Conservation (phyloP, 1,140 invertebrate species). For the Sogatella furcifera region DNA sequence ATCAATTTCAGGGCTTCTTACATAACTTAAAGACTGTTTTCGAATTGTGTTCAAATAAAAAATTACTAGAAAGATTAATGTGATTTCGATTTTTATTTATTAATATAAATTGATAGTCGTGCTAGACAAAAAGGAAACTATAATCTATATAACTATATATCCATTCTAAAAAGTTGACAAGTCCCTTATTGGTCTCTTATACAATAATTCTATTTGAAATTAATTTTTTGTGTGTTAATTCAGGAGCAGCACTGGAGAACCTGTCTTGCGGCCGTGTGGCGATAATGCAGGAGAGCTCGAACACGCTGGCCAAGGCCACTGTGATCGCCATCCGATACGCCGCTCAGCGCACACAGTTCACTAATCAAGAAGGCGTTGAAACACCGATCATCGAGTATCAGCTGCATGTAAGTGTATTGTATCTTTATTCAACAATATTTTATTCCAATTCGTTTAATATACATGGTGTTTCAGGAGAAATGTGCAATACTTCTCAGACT, state of each 20-base stretch:
- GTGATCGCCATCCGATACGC: slow-evolving; percentile 84
- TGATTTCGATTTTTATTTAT: no score
- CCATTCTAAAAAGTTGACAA: no score
- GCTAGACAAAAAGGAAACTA: no score
- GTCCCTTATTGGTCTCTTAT: no score
- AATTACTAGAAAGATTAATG: no score
- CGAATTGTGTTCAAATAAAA: no score
- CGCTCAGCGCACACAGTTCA: slow-evolving; percentile 80
- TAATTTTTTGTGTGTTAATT: slow-evolving; percentile 4
- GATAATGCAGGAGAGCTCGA: slow-evolving; percentile 57
- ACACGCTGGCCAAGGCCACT: slow-evolving; percentile 54
- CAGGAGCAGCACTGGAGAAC: slow-evolving; percentile 66
- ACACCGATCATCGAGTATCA: slow-evolving; percentile 83
- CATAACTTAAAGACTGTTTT: no score
- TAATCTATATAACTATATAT: no score
- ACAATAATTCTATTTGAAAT: background rate
- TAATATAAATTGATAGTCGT: no score
- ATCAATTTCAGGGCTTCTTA: no score
- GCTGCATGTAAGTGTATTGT: slow-evolving; percentile 49
- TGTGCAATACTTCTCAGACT: no score
- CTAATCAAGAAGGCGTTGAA: slow-evolving; percentile 53
- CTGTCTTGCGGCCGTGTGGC: slow-evolving; percentile 66
- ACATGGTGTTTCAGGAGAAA: slow-evolving; percentile 7
- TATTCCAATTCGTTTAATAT: background rate
- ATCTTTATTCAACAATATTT: background rate